These are phyloP conservation scores for Acanthopagrus latus DNA, from an alignment of 2,797 vertebrate genomes.

Conservation along the genomic window DNA sequence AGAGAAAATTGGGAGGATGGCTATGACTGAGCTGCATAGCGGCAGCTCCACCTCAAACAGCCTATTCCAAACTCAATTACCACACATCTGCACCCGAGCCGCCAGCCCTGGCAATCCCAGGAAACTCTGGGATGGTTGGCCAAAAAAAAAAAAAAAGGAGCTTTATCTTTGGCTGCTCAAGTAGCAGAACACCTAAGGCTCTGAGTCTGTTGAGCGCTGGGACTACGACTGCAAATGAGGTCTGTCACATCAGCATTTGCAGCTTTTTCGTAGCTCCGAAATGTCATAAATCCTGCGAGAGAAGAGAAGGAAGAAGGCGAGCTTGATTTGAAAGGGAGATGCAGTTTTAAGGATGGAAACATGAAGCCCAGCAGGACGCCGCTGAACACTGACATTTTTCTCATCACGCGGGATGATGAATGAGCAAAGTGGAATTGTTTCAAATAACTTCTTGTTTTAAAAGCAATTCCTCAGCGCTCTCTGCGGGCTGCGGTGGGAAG, in stretches of 20 bases:
- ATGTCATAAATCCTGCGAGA: constrained; percentile 69
- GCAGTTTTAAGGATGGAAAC: constrained; percentile 44
- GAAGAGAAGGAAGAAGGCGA: constrained; percentile 13
- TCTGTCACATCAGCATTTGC: constrained; percentile 75
- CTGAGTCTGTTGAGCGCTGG: constrained; percentile 59
- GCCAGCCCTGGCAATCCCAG: constrained; percentile 59
- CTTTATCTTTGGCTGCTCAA: constrained; percentile 71
- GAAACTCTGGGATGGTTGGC: constrained; percentile 50
- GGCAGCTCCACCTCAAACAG: constrained; percentile 74
- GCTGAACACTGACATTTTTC: constrained; percentile 33
- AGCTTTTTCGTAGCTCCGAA: constrained; percentile 71
- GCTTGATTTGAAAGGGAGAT: constrained; percentile 65
- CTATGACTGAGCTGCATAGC: constrained; percentile 70
- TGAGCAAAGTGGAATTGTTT: constrained; percentile 7
- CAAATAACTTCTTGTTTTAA: constrained; percentile 41
- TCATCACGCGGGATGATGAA: constrained; percentile 31
- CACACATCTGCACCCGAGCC: constrained; percentile 71
- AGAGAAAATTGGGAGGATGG: constrained; percentile 71
- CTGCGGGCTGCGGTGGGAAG: constrained; percentile 2
- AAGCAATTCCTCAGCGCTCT: constrained; percentile 13
- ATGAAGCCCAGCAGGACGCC: constrained; percentile 42
- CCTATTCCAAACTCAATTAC: constrained; percentile 81
- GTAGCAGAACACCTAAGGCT: constrained; percentile 72
- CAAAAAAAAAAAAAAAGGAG: constrained; percentile 34
- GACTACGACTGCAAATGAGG: constrained; percentile 74